A percentile compares a stretch with the other conserved stretches of the same genome.
Conservation (phyloP, 2,797 vertebrate species). For the Knipowitschia caucasica region DNA sequence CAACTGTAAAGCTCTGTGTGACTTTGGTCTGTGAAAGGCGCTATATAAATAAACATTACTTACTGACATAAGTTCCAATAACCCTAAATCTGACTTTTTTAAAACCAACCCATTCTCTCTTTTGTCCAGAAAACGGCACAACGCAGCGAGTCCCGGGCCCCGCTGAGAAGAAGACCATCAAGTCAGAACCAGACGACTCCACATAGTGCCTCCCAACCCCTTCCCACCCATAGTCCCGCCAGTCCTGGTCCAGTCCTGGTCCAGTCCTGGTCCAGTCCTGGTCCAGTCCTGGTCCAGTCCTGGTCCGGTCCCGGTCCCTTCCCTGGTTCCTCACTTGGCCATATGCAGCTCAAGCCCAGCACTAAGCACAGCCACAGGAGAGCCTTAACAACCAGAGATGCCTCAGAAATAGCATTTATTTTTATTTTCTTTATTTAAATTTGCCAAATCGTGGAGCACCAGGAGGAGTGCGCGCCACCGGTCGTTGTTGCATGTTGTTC, state of each 20-base stretch:
- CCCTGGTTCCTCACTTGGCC: constrained; percentile 46
- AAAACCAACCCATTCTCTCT: background rate
- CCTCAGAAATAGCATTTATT: constrained; percentile 86
- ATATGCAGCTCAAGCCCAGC: constrained; percentile 74
- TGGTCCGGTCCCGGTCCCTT: background rate
- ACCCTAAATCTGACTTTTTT: too few relatives aligned
- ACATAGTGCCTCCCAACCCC: constrained; percentile 82
- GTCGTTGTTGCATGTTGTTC: constrained; percentile 70
- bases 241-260: too few relatives aligned
- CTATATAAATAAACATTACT: too few relatives aligned
- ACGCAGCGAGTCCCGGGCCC: constrained; percentile 84
- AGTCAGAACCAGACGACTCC: constrained; percentile 96
- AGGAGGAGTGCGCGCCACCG: constrained; percentile 51
- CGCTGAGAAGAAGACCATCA: constrained; percentile 92
- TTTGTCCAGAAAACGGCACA: constrained; percentile 85
- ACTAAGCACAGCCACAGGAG: constrained; percentile 85
- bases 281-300: background rate
- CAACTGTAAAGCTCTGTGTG: too few relatives aligned
- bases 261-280: constrained; percentile 8
- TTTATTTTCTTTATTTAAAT: constrained; percentile 59
- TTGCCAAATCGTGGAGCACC: constrained; percentile 75
- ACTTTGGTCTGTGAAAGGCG: too few relatives aligned
- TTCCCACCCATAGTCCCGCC: background rate
- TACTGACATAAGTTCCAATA: too few relatives aligned
- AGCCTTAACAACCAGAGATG: constrained; percentile 99